Base-by-base conservation (phyloP, 2,113 vertebrate genomes). In the Picathartes gymnocephalus region DNA sequence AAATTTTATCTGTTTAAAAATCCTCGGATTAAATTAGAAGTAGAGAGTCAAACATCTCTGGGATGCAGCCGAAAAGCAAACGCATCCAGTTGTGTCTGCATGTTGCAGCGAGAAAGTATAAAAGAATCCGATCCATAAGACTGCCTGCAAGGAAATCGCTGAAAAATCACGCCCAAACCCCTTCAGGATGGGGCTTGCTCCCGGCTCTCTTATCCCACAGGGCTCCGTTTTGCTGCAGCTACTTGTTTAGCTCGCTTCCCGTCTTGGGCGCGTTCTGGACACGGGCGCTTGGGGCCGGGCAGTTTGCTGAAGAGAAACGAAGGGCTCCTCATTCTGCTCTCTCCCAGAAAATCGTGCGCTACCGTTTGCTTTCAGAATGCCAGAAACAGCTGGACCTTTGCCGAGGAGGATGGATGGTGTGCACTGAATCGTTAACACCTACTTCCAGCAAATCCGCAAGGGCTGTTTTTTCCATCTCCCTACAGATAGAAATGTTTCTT, bases 251-350 rank as follows among this genome's bases (percentile, higher is more conserved):
- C 45, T 11, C 4, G 3, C 30, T 44, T 77, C 30, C 48, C 1
- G 0, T 31, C 13, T 39, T 6, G 45, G 24, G 15, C 0, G 10
- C 15, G 7, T 12, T 35, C 48, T 6, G 35, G 22, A 50, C 81
- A 24, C 0, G 0, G 53, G 35, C 0, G 0, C 57, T 56, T 37
- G 25, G 48, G 57, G 44, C 18, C 2, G 2, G 64, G 4, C 6
- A 7, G 44, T 37, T 31, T 27, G 42, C 23, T 23, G 50, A 51
- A 68, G 40, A 27, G 27, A 33, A 53, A 20, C 6, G 13, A 23
- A 81, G 19, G 11, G 23, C 50, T 88, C 25, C 54, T 78, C 4
- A 2, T n/a, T 37, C 65, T 33, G 15, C 20, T 54, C 11, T 58
- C 22, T 77, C 54, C 33, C 35, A n/a, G n/a, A 64, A 94, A 86